Evolutionary conservation across 2,113 vertebrate genomes (phyloP), one percentile per base, ranked within the genome.

Genomic region (Odocoileus hemionus): DNA sequence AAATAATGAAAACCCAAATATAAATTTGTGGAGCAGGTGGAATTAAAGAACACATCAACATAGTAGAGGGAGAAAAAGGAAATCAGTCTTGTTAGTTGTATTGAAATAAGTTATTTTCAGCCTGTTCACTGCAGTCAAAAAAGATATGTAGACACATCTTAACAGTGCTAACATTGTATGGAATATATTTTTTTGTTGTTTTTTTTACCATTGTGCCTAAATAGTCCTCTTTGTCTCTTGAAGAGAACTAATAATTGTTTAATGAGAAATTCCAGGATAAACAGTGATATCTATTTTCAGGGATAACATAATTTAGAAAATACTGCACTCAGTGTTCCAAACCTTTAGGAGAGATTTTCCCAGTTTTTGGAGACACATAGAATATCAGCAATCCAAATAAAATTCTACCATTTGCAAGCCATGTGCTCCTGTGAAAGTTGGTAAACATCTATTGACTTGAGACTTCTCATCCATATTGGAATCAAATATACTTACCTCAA

Each of bases 31-130:
- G 52, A 82, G 58, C 79, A 58, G 52, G 55, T 57, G 12, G 5
- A 58, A 86, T 52, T 74, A 89, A 91, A 70, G 4, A 70, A 67
- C 30, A 45, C 64, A 64, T 39, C 15, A 25, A 23, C 70, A 70
- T 43, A 87, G 0, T 70, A 47, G 33, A 64, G 60, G 16, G 6
- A 26, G 0, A 74, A 86, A 85, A 70, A 36, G 45, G 39, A 76
- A 89, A 36, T 84, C n/a, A 78, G 17, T 67, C 23, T 70, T 39
- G 39, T 70, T 95, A 64, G 14, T 11, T 95, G 91, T 36, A 76
- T 87, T 52, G 12, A 94, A 61, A 19, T 61, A 26, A 96, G 33
- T 78, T 97, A 47, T 55, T 93, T 95, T 96, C 47, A 95, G 4
- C 2, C 11, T 89, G 83, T 43, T 58, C 45, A 52, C 6, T 95